A percentile compares a stretch with the other conserved stretches of the same genome.
phyloP scores from a whole-genome alignment of 2,113 vertebrate genomes.

The Litocranius walleri region DNA sequence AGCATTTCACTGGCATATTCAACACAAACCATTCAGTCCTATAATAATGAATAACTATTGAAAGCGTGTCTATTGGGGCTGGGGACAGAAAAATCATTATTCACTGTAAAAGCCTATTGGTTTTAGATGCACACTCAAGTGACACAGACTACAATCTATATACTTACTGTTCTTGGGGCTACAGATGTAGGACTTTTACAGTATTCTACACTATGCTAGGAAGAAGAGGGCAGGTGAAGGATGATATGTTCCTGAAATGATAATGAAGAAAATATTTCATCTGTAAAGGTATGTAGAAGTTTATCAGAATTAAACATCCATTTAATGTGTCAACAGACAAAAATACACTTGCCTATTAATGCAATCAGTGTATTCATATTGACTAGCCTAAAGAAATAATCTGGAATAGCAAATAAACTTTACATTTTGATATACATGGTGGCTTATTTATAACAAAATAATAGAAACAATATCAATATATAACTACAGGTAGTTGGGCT shows the following conservation, averaged over 20 bases:
- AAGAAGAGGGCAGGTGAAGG: background rate
- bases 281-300: background rate
- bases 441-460: background rate
- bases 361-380: background rate
- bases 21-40: background rate
- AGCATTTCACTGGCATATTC: background rate
- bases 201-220: background rate
- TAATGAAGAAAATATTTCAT: background rate
- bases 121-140: background rate
- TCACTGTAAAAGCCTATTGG: background rate
- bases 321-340: background rate
- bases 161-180: background rate
- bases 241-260: background rate
- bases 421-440: background rate
- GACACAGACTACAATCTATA: background rate
- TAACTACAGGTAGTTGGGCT: background rate
- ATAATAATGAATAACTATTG: background rate
- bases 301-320: conserved; percentile 4
- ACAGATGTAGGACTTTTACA: background rate
- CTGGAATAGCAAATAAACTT: background rate
- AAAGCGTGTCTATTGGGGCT: background rate
- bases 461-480: background rate
- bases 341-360: background rate
- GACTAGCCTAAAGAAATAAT: background rate
- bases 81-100: background rate